Conservation (phyloP, 2,888 invertebrate genomes). For the Sialis lutaria region DNA sequence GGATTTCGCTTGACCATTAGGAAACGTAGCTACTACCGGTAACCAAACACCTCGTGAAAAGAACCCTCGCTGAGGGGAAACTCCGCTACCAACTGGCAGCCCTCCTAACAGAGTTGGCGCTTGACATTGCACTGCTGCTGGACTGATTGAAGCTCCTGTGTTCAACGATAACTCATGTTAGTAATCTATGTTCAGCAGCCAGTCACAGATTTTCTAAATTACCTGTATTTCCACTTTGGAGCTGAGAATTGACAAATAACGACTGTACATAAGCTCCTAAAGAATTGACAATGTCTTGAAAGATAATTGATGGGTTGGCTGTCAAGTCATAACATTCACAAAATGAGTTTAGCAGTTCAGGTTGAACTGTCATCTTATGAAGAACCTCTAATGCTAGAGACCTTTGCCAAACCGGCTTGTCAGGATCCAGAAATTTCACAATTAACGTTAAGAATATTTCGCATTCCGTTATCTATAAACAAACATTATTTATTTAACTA, state of each 20-base stretch:
- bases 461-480: constrained; percentile 76
- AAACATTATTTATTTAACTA: background rate
- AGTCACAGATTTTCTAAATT: no score
- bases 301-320: constrained; percentile 80
- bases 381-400: constrained; percentile 90
- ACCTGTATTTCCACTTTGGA: constrained; percentile 19
- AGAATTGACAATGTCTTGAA: constrained; percentile 89
- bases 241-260: constrained; percentile 59
- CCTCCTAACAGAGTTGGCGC: constrained; percentile 45
- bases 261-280: constrained; percentile 89
- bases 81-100: constrained; percentile 54
- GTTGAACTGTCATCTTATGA: constrained; percentile 83
- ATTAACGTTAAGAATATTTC: constrained; percentile 95
- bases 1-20: constrained; percentile 72
- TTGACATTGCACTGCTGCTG: constrained; percentile 33
- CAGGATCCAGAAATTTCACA: constrained; percentile 92
- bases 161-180: no score
- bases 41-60: constrained; percentile 86
- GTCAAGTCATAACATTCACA: constrained; percentile 93
- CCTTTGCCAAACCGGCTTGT: constrained; percentile 93
- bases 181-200: no score
- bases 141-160: background rate
- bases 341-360: constrained; percentile 74
- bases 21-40: constrained; percentile 70
- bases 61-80: constrained; percentile 80